phyloP scores from a whole-genome alignment of 2,888 invertebrate genomes.

The Notodonta dromedarius region DNA sequence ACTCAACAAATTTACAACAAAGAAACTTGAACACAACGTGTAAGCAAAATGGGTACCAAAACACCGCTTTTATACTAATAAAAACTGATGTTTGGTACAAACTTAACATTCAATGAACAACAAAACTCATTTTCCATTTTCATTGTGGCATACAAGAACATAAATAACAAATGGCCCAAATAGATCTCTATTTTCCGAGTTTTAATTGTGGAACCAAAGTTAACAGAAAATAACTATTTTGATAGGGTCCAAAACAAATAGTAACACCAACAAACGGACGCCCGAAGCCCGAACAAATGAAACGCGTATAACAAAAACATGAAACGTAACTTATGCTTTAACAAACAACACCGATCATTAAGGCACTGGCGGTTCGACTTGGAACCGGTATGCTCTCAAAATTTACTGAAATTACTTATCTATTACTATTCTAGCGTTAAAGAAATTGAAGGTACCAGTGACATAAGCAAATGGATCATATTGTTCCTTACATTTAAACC shows the following conservation, averaged over 20 bases:
- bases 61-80: conserved; percentile 5
- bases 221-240: conserved; percentile 33
- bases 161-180: conserved; percentile 17
- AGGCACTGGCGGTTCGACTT: conserved; percentile 58
- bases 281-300: conserved; percentile 44
- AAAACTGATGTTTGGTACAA: conserved; percentile 21
- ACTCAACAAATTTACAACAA: conserved; percentile 29
- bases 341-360: conserved; percentile 79
- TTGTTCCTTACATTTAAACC: conserved; percentile 22
- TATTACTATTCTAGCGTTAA: conserved; percentile 27
- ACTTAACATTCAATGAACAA: conserved; percentile 15
- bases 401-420: conserved; percentile 22
- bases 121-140: conserved; percentile 7
- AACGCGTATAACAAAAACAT: conserved; percentile 51
- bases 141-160: conserved; percentile 9
- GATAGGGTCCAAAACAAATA: conserved; percentile 25
- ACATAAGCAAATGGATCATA: conserved; percentile 12
- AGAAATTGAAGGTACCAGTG: conserved; percentile 10
- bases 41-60: conserved; percentile 24
- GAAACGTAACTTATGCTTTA: conserved; percentile 56
- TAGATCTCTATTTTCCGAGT: conserved; percentile 9
- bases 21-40: conserved; percentile 40
- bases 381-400: conserved; percentile 33
- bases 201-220: conserved; percentile 29
- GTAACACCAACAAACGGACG: conserved; percentile 36